These are phyloP conservation scores for Panopea generosa DNA, from an alignment of 2,888 invertebrate species.

Conservation along the genomic window DNA sequence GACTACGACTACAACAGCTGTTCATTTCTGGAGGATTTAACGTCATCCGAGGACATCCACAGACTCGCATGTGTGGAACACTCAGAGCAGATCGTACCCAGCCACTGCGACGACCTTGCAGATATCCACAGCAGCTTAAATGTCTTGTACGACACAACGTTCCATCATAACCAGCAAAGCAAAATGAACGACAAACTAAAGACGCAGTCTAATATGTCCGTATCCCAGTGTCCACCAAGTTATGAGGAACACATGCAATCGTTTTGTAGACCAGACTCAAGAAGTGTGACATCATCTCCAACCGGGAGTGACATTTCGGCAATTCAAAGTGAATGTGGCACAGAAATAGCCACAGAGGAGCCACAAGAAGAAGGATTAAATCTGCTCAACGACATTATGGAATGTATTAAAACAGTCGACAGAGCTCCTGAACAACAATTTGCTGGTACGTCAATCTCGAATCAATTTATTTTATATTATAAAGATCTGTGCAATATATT, in stretches of 20 bases:
- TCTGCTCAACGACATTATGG: conserved; percentile 66
- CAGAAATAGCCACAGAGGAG: not conserved
- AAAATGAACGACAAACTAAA: not conserved
- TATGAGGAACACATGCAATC: conserved; percentile 26
- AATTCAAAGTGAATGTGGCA: conserved; percentile 16
- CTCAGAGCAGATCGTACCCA: conserved; percentile 51
- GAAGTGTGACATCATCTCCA: conserved; percentile 42
- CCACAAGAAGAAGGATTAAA: conserved; percentile 15
- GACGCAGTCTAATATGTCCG: not conserved
- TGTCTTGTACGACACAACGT: conserved; percentile 1
- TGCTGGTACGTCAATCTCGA: not conserved
- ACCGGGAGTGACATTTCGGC: conserved; percentile 49
- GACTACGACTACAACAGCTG: not conserved
- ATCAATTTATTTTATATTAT: not conserved
- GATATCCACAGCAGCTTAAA: conserved; percentile 19
- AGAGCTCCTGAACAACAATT: conserved; percentile 2
- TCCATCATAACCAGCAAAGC: not conserved
- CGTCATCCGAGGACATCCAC: not conserved
- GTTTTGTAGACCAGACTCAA: not conserved
- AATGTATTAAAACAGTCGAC: conserved; percentile 57
- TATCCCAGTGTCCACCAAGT: not conserved
- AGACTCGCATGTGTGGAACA: conserved; percentile 17
- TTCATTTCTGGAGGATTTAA: not conserved
- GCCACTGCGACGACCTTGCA: conserved; percentile 20
- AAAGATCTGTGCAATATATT: too few relatives aligned